phyloP scores from a whole-genome alignment of 2,113 vertebrate genomes.

The Pedionomus torquatus region DNA sequence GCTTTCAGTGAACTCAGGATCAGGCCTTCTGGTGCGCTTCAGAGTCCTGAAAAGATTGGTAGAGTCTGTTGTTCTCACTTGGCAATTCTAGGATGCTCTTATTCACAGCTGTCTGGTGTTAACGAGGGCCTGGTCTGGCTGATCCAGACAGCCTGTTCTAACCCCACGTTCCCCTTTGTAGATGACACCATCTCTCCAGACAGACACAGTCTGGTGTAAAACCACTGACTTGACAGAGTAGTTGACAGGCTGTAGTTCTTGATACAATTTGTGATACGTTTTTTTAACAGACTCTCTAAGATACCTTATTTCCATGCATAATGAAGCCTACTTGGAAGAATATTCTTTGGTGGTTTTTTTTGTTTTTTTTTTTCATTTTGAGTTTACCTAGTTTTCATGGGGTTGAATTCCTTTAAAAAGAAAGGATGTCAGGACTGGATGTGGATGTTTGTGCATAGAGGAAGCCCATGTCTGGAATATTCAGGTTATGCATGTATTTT shows the following conservation, averaged over 20 bases:
- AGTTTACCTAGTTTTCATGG: background rate
- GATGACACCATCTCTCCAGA: background rate
- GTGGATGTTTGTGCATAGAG: background rate
- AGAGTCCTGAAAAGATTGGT: background rate
- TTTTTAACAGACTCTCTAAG: background rate
- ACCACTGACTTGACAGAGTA: background rate
- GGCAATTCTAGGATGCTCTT: background rate
- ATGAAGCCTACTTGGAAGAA: background rate
- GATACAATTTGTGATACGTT: background rate
- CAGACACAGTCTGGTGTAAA: background rate
- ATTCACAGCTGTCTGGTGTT: background rate
- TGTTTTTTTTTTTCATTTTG: background rate
- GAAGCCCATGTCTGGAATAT: conserved; percentile 1
- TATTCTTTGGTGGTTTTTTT: no score
- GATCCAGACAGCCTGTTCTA: background rate
- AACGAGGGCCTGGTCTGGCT: background rate
- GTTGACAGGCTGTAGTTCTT: background rate
- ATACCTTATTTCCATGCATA: conserved; percentile 6
- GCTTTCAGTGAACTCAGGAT: background rate
- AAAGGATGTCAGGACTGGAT: background rate
- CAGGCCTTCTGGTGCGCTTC: background rate
- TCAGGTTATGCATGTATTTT: background rate
- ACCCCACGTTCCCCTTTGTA: background rate
- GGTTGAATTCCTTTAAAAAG: conserved; percentile 11
- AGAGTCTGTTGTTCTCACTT: background rate